A percentile compares a stretch with the other conserved stretches of the same genome.
Conservation (phyloP, 2,888 invertebrate species). For the Drosophila yooni region DNA sequence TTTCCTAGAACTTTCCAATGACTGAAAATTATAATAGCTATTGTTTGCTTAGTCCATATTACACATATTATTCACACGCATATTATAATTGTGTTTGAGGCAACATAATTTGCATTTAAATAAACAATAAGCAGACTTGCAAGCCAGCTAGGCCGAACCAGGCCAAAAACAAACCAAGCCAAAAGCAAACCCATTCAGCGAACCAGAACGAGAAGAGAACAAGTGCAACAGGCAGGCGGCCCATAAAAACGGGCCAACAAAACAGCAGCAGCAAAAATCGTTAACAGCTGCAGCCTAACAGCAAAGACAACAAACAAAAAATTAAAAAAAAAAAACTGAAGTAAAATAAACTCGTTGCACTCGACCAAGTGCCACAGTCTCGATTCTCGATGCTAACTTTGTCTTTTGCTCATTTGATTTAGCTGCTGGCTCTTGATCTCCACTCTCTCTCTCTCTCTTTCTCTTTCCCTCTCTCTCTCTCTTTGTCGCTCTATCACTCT, state of each 20-base stretch:
- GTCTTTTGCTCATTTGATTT: slow-evolving; percentile 22
- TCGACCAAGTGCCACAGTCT: slow-evolving; percentile 57
- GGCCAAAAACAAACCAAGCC: slow-evolving; percentile 19
- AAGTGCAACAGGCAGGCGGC: slow-evolving; percentile 59
- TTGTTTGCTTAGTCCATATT: background rate
- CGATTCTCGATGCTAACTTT: slow-evolving; percentile 10
- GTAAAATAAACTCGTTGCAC: slow-evolving; percentile 57
- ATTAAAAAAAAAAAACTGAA: slow-evolving; percentile 10
- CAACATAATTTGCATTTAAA: slow-evolving; percentile 53
- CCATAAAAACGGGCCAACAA: slow-evolving; percentile 54
- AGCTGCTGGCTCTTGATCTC: slow-evolving; percentile 29
- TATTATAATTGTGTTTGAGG: background rate
- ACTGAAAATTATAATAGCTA: background rate
- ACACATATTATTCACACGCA: background rate
- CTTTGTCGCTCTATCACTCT: background rate
- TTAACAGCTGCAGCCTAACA: slow-evolving; percentile 47
- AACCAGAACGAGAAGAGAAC: slow-evolving; percentile 54
- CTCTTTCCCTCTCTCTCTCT: background rate
- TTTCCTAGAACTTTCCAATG: background rate
- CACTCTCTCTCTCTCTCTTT: slow-evolving; percentile 10
- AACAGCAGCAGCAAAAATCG: slow-evolving; percentile 24
- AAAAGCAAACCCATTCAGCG: slow-evolving; percentile 33
- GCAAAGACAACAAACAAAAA: slow-evolving; percentile 29
- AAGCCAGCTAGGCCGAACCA: slow-evolving; percentile 46
- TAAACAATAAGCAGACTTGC: slow-evolving; percentile 29